Percentiles rank a stretch among this genome's conserved stretches.
Conservation (phyloP, 2,113 vertebrate species). For the Oreochromis niloticus region DNA sequence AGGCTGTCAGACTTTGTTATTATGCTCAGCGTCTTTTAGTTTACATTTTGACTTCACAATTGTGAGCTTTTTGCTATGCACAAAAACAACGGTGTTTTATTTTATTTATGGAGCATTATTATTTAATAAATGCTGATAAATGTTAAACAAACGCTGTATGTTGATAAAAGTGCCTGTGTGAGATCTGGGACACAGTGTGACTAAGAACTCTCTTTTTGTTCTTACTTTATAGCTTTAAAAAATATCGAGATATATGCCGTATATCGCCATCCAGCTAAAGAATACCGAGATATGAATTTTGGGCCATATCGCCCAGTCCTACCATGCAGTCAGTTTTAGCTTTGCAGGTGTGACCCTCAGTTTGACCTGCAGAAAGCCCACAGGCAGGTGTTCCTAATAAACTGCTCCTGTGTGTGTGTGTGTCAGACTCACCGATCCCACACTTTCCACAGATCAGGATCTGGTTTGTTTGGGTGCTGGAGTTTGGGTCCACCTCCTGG, state of each 20-base stretch:
- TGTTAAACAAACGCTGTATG: too few relatives aligned
- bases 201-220: too few relatives aligned
- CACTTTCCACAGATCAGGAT: constrained; percentile 97
- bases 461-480: constrained; percentile 69
- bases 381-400: neutral
- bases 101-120: too few relatives aligned
- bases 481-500: constrained; percentile 71
- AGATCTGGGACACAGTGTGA: too few relatives aligned
- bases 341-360: neutral
- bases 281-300: neutral
- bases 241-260: neutral
- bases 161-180: too few relatives aligned
- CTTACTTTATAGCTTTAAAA: too few relatives aligned
- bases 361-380: neutral
- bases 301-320: neutral
- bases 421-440: constrained; percentile 82
- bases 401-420: neutral
- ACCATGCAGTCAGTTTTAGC: neutral
- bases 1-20: too few relatives aligned
- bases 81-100: too few relatives aligned
- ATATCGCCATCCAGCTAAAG: neutral
- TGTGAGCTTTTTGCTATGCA: too few relatives aligned
- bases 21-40: too few relatives aligned
- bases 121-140: too few relatives aligned
- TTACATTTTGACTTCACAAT: too few relatives aligned